phyloP scores from a whole-genome alignment of 2,888 invertebrate species.

The Panopea generosa region DNA sequence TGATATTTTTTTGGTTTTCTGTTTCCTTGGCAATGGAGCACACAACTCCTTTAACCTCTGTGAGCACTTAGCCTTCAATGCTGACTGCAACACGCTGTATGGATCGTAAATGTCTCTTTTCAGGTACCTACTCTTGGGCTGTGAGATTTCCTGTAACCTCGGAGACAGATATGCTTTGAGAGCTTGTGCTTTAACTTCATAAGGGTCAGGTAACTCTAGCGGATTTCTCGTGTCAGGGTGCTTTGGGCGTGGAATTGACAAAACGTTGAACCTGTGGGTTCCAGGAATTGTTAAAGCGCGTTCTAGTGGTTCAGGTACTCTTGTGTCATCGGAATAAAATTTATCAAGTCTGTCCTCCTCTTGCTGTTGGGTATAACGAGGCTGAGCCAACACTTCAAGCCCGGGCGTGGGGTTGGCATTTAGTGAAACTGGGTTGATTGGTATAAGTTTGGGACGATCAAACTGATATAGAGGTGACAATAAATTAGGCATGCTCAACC shows the following conservation, averaged over 20 bases:
- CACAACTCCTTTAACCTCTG: constrained; percentile 33
- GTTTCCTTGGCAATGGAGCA: constrained; percentile 24
- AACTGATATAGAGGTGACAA: constrained; percentile 31
- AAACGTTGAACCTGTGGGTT: constrained; percentile 6
- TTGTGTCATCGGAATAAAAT: constrained; percentile 15
- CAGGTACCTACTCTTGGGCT: constrained; percentile 22
- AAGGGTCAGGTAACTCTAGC: constrained; percentile 19
- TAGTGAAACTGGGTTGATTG: constrained; percentile 25
- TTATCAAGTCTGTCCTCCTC: constrained; percentile 17
- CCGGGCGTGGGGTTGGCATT: constrained; percentile 17
- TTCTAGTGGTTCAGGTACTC: constrained; percentile 10
- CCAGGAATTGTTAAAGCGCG: constrained; percentile 6
- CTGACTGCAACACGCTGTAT: constrained; percentile 17
- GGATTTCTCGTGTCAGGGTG: constrained; percentile 7
- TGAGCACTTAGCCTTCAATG: constrained; percentile 36
- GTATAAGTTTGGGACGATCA: constrained; percentile 22
- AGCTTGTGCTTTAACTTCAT: constrained; percentile 32
- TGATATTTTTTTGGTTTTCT: background rate
- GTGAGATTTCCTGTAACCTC: constrained; percentile 34
- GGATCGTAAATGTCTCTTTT: constrained; percentile 29
- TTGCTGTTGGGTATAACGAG: constrained; percentile 37
- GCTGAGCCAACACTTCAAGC: constrained; percentile 30
- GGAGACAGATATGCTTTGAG: constrained; percentile 21
- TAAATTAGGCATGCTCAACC: constrained; percentile 65
- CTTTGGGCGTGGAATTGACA: constrained; percentile 24